phyloP scores from a whole-genome alignment of 2,888 invertebrate species.

The Mycalesis mineus region DNA sequence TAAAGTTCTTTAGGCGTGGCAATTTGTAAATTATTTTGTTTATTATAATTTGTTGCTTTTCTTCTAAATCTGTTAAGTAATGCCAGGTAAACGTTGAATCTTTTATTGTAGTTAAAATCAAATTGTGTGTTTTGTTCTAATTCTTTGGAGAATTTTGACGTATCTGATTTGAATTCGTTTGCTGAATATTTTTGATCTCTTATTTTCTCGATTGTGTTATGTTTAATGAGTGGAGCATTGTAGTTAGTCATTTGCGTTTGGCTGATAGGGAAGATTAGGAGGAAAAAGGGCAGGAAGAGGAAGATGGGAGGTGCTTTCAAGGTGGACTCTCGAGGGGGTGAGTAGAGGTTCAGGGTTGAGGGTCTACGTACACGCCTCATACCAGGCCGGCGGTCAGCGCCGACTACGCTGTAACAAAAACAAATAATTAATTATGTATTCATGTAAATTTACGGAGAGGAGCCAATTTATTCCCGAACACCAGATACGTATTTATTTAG shows the following conservation, averaged over 20 bases:
- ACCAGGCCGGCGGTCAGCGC: constrained; percentile 46
- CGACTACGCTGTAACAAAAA: constrained; percentile 35
- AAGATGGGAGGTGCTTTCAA: constrained; percentile 46
- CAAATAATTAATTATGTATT: constrained; percentile 14
- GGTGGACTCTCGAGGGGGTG: constrained; percentile 57
- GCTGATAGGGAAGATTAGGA: constrained; percentile 44
- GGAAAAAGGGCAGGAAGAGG: constrained; percentile 42
- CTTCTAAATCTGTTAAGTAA: constrained; percentile 57
- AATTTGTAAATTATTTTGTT: constrained; percentile 32
- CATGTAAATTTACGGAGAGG: constrained; percentile 1
- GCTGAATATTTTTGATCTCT: neutral
- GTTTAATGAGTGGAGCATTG: constrained; percentile 10
- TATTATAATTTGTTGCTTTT: constrained; percentile 48
- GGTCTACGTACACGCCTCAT: constrained; percentile 61
- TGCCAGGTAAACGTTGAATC: constrained; percentile 46
- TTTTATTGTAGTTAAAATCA: constrained; percentile 7
- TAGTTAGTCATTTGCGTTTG: constrained; percentile 50
- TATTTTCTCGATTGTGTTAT: neutral
- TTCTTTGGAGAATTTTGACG: neutral
- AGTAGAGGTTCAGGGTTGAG: constrained; percentile 52
- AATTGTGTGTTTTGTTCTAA: neutral
- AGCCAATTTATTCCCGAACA: neutral
- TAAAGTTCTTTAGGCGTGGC: constrained; percentile 22
- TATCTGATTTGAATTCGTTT: neutral
- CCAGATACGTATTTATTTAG: neutral